Conservation (phyloP, 2,888 invertebrate species). For the Latrodectus elegans region DNA sequence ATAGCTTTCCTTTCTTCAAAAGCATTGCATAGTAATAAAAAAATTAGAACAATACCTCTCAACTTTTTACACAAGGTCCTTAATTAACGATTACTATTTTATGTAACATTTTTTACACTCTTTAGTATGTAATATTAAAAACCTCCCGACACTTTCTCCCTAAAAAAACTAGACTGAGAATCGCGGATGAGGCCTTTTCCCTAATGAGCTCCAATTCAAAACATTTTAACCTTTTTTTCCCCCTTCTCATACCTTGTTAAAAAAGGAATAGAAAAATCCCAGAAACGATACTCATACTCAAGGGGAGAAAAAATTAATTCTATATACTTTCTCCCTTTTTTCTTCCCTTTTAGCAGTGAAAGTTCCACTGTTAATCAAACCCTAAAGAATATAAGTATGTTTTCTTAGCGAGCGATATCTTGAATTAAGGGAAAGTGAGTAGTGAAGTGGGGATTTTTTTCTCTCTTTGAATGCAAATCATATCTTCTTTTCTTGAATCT, state of each 20-base stretch:
- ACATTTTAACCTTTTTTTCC: slow-evolving; percentile 7
- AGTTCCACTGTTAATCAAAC: slow-evolving; percentile 2
- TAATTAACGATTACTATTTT: slow-evolving; percentile 2
- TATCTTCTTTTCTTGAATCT: background rate
- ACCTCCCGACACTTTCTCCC: background rate
- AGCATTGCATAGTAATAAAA: background rate
- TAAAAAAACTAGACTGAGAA: background rate
- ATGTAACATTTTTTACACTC: background rate
- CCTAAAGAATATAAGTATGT: slow-evolving; percentile 2
- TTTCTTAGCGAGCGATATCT: slow-evolving; percentile 2
- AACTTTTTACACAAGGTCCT: background rate
- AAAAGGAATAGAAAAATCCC: background rate
- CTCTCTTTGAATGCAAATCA: background rate
- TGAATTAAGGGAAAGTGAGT: background rate
- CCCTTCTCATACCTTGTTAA: background rate
- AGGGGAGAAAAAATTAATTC: background rate
- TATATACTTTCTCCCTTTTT: background rate
- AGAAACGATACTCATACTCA: background rate
- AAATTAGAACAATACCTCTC: background rate
- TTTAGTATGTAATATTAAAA: background rate
- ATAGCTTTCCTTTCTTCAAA: background rate
- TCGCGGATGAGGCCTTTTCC: background rate
- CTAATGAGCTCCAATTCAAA: slow-evolving; percentile 43
- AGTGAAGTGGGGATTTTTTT: background rate
- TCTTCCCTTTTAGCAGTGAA: background rate